Evolutionary conservation across 1,140 invertebrate species (phyloP).

Genomic region (Nephila pilipes): DNA sequence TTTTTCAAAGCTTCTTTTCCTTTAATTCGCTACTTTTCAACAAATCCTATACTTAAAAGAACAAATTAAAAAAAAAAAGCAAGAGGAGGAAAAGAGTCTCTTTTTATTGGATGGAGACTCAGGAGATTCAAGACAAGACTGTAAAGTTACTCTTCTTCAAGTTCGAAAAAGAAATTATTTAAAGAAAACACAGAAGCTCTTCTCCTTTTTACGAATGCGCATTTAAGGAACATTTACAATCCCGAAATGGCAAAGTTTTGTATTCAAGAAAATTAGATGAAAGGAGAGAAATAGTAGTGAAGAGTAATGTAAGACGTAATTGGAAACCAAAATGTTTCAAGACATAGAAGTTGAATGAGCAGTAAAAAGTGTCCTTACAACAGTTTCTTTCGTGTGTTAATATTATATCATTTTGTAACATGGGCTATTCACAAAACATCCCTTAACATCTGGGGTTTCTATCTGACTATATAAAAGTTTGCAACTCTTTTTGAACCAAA

Average conservation of each 20-base stretch:
- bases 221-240: conserved; percentile 27
- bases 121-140: conserved; percentile 18
- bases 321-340: not conserved
- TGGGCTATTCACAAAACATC: too few species aligned
- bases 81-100: not conserved
- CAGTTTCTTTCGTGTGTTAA: too few species aligned
- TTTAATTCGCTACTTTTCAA: conserved; percentile 20
- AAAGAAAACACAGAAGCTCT: not conserved
- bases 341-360: not conserved
- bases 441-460: too few species aligned
- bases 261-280: not conserved
- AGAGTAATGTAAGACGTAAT: not conserved
- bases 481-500: too few species aligned
- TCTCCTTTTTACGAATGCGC: conserved; percentile 1
- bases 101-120: conserved; percentile 31
- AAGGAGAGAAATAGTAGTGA: not conserved
- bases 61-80: not conserved
- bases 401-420: too few species aligned
- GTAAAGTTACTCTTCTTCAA: conserved; percentile 29
- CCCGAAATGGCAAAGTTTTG: not conserved
- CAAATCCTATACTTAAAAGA: conserved; percentile 26
- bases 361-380: not conserved
- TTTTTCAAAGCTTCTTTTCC: conserved; percentile 29
- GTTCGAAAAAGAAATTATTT: conserved; percentile 18
- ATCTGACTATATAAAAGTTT: too few species aligned